These are phyloP conservation scores for Prionailurus viverrinus DNA, from an alignment of 2,113 vertebrate species.

Conservation along the genomic window DNA sequence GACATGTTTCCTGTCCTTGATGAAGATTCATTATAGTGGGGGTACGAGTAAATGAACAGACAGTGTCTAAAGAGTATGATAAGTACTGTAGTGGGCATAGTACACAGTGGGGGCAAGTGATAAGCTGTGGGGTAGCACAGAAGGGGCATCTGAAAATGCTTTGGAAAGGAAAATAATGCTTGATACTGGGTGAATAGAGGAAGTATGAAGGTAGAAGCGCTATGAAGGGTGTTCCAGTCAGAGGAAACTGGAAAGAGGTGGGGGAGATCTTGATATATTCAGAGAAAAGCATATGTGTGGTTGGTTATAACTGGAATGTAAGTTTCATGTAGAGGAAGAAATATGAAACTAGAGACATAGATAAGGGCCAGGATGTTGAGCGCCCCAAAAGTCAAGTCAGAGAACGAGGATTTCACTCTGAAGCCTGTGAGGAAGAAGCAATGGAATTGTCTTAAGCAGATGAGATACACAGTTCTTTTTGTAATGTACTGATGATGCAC, in stretches of 20 bases:
- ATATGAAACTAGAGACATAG: background rate
- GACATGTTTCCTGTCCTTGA: background rate
- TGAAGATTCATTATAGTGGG: background rate
- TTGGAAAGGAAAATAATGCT: conserved; percentile 5
- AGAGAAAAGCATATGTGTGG: background rate
- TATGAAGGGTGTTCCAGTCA: background rate
- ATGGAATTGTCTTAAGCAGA: background rate
- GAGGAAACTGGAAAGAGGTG: conserved; percentile 32
- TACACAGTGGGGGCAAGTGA: background rate
- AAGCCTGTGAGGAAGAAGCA: background rate
- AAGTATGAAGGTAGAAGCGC: background rate
- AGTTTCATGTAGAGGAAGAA: background rate
- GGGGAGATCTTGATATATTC: background rate
- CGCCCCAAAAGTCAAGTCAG: background rate
- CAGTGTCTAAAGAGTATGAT: conserved; percentile 41
- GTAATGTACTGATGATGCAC: background rate
- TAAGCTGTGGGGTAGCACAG: background rate
- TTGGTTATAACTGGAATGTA: conserved; percentile 37
- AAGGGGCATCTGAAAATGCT: background rate
- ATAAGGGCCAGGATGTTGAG: background rate
- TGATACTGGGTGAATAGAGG: background rate
- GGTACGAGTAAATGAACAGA: background rate
- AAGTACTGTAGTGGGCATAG: background rate
- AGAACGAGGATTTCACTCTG: background rate
- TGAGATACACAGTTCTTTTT: background rate